Evolutionary conservation across 2,888 invertebrate genomes (phyloP).

Genomic region (Dryocosmus kuriphilus): DNA sequence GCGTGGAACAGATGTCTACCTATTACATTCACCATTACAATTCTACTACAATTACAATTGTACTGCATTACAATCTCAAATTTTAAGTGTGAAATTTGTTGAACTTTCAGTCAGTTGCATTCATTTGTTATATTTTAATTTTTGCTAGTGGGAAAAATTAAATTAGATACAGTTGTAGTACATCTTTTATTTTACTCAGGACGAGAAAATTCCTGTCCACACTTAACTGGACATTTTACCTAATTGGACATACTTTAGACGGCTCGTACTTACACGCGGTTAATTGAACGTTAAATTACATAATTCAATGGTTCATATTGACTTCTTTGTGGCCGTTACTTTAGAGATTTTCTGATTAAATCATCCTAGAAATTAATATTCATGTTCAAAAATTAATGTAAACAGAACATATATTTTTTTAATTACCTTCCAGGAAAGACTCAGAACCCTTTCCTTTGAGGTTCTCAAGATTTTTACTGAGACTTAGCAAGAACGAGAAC

Average conservation of each 20-base stretch:
- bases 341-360: not conserved
- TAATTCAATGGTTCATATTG: constrained; percentile 13
- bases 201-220: not conserved
- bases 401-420: not conserved
- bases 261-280: not conserved
- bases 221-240: not conserved
- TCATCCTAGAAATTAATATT: not conserved
- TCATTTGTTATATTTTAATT: not conserved
- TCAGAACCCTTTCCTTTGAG: not conserved
- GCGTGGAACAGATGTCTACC: too few relatives aligned
- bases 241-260: constrained; percentile 16
- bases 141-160: not conserved
- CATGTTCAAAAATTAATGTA: not conserved
- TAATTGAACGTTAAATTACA: constrained; percentile 20
- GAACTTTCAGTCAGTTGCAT: not conserved
- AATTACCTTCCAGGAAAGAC: not conserved
- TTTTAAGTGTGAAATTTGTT: too few relatives aligned
- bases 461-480: not conserved
- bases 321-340: not conserved
- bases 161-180: not conserved
- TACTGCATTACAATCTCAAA: too few relatives aligned
- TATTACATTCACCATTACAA: too few relatives aligned
- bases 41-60: not conserved
- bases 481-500: not conserved
- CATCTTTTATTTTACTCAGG: not conserved